A percentile compares a stretch with the other conserved stretches of the same genome.
phyloP scores from a whole-genome alignment of 2,888 invertebrate species.

The Ryuthela nishihirai region DNA sequence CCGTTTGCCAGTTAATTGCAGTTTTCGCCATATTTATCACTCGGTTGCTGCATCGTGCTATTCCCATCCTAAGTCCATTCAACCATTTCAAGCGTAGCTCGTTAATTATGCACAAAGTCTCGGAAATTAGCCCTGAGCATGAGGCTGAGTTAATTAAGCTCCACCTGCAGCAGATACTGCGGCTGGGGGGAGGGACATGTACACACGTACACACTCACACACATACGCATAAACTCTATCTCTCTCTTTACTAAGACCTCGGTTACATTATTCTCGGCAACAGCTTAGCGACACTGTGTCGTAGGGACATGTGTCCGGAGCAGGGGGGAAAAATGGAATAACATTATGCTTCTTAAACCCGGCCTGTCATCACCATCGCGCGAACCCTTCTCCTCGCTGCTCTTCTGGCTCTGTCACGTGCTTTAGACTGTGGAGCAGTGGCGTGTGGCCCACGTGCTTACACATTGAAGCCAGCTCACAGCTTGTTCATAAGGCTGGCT shows the following conservation, averaged over 20 bases:
- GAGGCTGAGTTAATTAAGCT: slow-evolving; percentile 39
- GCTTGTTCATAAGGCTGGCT: too few species aligned
- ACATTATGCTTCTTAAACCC: slow-evolving; percentile 35
- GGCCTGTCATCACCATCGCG: slow-evolving; percentile 33
- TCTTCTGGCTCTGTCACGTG: too few species aligned
- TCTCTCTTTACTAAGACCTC: slow-evolving; percentile 2
- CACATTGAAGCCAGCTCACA: too few species aligned
- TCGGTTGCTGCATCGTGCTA: slow-evolving; percentile 23
- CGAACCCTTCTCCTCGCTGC: too few species aligned
- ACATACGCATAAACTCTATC: background rate
- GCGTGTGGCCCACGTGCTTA: too few species aligned
- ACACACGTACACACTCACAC: background rate
- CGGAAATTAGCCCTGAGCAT: slow-evolving; percentile 38
- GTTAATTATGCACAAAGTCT: slow-evolving; percentile 39
- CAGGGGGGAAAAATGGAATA: slow-evolving; percentile 36
- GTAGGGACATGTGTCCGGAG: slow-evolving; percentile 4
- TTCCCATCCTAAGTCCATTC: slow-evolving; percentile 29
- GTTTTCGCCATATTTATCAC: slow-evolving; percentile 37
- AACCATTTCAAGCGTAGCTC: slow-evolving; percentile 32
- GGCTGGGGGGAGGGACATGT: background rate
- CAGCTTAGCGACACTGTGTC: slow-evolving; percentile 25
- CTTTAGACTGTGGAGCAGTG: too few species aligned
- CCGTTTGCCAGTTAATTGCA: slow-evolving; percentile 32
- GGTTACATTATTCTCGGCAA: slow-evolving; percentile 34
- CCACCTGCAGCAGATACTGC: slow-evolving; percentile 15